Base-by-base conservation (phyloP, 23 tunicate species). In the Ciona savignyi region DNA sequence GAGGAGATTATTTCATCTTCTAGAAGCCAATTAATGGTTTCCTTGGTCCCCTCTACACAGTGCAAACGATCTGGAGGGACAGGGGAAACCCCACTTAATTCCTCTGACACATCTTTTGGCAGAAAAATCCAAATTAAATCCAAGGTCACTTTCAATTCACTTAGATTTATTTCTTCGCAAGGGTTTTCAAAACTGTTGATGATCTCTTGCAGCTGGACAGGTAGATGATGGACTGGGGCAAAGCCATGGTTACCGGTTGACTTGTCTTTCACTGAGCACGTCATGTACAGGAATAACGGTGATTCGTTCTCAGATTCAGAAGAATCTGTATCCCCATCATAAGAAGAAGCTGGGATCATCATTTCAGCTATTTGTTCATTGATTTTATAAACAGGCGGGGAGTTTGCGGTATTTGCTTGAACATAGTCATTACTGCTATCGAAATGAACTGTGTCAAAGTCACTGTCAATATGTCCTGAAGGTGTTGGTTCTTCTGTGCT, bases 1-100 rank as follows among this genome's bases (percentile, higher is more conserved):
- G 97, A 78, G 2, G 93, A 81, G n/a, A 91, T 76, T 25, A 80
- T 80, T 71, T 91, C 97, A 77, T 91, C 97, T 76, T 80, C 75
- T 56, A 91, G 65, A 31, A 91, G 72, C 97, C 97, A 91, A 32
- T 76, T 49, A 28, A 91, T 77, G 29, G 63, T 63, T 2, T 80
- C 32, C 28, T 71, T 71, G 2, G 82, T 71, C 2, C 70, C 76
- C 25, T 65, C 71, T 21, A 85, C 80, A 70, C 70, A 61, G 15
- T 30, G 24, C 4, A 68, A 64, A 29, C 90, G 74, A n/a, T 75
- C 80, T 11, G 25, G 23, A 2, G 87, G 87, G 6, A 82, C 31
- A 6, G 23, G 29, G 2, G 75, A 23, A 2, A n/a, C 21, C 27
- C 22, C 48, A 62, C 21, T 62, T 19, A 30, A 68, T 4, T 1